A percentile compares a stretch with the other conserved stretches of the same genome.
phyloP scores from a whole-genome alignment of 2,113 vertebrate genomes.

The Atractosteus spatula region DNA sequence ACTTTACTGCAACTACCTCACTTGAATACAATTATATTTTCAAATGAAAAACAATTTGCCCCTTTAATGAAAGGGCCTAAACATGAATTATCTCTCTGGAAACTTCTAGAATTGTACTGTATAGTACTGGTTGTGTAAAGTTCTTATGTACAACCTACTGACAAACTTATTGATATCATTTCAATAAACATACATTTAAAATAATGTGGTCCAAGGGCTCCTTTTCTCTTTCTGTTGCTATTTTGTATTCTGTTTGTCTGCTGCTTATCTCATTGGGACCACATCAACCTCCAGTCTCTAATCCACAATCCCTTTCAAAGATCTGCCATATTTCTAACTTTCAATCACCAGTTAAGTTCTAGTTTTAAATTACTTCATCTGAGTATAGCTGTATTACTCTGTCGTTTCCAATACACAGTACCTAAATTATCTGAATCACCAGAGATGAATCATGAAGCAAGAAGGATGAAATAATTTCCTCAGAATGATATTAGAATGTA shows the following conservation, averaged over 20 bases:
- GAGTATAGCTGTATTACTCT: conserved; percentile 58
- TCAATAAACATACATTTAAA: not conserved
- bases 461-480: conserved; percentile 53
- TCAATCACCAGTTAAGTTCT: not conserved
- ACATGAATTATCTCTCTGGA: too few species aligned
- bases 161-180: too few species aligned
- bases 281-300: not conserved
- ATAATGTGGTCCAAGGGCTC: not conserved
- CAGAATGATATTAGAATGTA: conserved; percentile 49
- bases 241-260: not conserved
- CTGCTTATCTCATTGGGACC: not conserved
- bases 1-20: too few species aligned
- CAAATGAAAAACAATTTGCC: too few species aligned
- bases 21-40: too few species aligned
- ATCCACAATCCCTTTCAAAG: not conserved
- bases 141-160: too few species aligned
- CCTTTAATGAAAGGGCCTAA: too few species aligned
- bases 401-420: conserved; percentile 60
- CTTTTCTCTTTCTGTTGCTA: not conserved
- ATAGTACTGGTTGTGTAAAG: too few species aligned
- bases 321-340: not conserved
- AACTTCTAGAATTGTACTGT: too few species aligned
- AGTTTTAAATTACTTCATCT: conserved; percentile 40
- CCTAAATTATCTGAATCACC: conserved; percentile 49
- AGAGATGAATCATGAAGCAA: conserved; percentile 49